phyloP scores from a whole-genome alignment of 1,140 invertebrate genomes.

The Ceratosolen solmsi region DNA sequence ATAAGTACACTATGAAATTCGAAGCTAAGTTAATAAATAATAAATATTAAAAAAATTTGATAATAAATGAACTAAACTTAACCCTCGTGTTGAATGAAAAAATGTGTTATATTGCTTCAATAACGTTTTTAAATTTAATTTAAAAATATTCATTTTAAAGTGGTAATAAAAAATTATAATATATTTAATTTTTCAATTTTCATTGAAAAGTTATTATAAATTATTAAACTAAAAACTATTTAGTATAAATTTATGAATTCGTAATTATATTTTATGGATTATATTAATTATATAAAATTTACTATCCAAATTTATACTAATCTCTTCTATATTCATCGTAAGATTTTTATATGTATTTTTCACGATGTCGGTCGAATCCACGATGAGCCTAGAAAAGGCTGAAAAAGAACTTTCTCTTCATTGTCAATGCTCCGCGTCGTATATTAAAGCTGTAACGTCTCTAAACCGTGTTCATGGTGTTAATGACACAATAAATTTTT shows the following conservation, averaged over 20 bases:
- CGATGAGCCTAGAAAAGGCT: conserved; percentile 71
- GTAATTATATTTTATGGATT: too few species aligned
- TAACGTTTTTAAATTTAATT: too few species aligned
- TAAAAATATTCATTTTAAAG: too few species aligned
- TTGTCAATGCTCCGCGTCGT: conserved; percentile 59
- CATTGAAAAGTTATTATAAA: conserved; percentile 45
- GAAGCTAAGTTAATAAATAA: too few species aligned
- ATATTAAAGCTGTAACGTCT: conserved; percentile 68
- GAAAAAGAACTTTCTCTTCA: conserved; percentile 63
- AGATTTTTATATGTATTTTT: conserved; percentile 42
- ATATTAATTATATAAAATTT: not conserved
- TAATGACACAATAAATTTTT: conserved; percentile 16
- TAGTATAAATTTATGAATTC: too few species aligned
- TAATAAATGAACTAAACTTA: too few species aligned
- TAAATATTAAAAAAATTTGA: too few species aligned
- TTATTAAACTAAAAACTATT: not conserved
- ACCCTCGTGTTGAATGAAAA: too few species aligned
- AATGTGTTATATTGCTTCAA: too few species aligned
- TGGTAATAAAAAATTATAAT: too few species aligned
- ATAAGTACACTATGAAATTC: too few species aligned
- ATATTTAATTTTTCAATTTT: too few species aligned
- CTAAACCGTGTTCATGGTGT: conserved; percentile 58
- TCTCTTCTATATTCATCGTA: conserved; percentile 42
- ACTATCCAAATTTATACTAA: conserved; percentile 19
- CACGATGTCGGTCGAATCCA: conserved; percentile 65